phyloP scores from a whole-genome alignment of 2,113 vertebrate genomes.

The Climacteris rufus region DNA sequence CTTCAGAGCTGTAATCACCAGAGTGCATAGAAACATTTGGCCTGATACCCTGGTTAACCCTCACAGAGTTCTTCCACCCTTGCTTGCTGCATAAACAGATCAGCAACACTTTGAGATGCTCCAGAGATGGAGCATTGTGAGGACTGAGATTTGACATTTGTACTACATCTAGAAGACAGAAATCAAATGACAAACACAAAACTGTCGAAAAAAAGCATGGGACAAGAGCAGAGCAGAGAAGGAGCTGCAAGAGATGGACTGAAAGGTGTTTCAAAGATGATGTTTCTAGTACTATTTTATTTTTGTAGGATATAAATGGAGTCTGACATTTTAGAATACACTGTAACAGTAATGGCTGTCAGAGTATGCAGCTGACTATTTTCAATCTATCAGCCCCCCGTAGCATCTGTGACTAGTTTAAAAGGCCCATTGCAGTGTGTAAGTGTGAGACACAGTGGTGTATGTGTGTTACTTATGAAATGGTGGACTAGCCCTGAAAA shows the following conservation, averaged over 20 bases:
- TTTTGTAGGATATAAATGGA: background rate
- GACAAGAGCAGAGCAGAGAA: background rate
- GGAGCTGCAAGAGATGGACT: background rate
- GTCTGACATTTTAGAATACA: background rate
- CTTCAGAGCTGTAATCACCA: background rate
- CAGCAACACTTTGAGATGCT: background rate
- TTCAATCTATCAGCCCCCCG: background rate
- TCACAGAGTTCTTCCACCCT: background rate
- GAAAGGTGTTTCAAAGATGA: conserved; percentile 8
- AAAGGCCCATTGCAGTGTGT: background rate
- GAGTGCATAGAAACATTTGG: background rate
- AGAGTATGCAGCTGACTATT: conserved; percentile 20
- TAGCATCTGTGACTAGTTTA: background rate
- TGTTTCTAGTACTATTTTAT: background rate
- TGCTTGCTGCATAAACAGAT: background rate
- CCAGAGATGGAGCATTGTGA: background rate
- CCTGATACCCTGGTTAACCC: background rate
- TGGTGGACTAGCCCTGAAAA: background rate
- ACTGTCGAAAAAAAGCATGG: background rate
- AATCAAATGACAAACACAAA: background rate
- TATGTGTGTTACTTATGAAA: background rate
- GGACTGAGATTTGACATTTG: background rate
- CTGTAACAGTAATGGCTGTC: background rate
- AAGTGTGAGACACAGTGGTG: background rate
- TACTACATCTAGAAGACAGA: background rate